Percentiles rank a stretch among this genome's conserved stretches.
phyloP scores from a whole-genome alignment of 2,797 vertebrate genomes.

The Tapirus indicus region DNA sequence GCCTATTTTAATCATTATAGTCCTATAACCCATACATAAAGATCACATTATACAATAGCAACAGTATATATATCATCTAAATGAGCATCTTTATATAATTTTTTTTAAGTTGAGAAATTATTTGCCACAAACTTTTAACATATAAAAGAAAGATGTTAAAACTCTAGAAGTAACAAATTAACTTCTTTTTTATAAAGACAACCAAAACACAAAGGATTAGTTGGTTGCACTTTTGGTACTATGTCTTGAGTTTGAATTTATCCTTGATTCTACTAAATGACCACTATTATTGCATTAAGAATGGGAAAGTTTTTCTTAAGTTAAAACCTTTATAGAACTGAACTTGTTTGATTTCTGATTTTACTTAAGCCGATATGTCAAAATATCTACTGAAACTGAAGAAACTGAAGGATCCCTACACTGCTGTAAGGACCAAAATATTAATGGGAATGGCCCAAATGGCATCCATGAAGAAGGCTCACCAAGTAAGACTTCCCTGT shows the following conservation, averaged over 20 bases:
- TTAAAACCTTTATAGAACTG: conserved; percentile 51
- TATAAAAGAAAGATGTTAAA: conserved; percentile 18
- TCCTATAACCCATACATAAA: conserved; percentile 8
- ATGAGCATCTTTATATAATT: background rate
- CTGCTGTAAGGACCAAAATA: conserved; percentile 93
- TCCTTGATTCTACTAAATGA: conserved; percentile 11
- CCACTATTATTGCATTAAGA: background rate
- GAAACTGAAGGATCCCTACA: conserved; percentile 93
- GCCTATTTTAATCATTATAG: background rate
- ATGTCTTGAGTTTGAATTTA: conserved; percentile 43
- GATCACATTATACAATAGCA: conserved; percentile 38
- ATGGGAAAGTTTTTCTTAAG: background rate
- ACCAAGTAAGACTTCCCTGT: conserved; percentile 92
- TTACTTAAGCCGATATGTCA: conserved; percentile 94
- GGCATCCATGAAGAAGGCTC: conserved; percentile 97
- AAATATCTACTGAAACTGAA: conserved; percentile 92
- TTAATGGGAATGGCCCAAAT: conserved; percentile 97
- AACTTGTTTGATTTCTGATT: conserved; percentile 65
- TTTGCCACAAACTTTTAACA: conserved; percentile 14
- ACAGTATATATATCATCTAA: background rate
- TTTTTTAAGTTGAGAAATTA: conserved; percentile 41
- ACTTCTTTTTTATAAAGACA: conserved; percentile 25
- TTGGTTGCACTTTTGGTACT: background rate
- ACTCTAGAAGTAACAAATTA: background rate
- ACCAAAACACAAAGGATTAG: background rate